Percentiles rank a stretch among this genome's conserved stretches.
phyloP scores from a whole-genome alignment of 1,140 invertebrate species.

The Ericerus pela region DNA sequence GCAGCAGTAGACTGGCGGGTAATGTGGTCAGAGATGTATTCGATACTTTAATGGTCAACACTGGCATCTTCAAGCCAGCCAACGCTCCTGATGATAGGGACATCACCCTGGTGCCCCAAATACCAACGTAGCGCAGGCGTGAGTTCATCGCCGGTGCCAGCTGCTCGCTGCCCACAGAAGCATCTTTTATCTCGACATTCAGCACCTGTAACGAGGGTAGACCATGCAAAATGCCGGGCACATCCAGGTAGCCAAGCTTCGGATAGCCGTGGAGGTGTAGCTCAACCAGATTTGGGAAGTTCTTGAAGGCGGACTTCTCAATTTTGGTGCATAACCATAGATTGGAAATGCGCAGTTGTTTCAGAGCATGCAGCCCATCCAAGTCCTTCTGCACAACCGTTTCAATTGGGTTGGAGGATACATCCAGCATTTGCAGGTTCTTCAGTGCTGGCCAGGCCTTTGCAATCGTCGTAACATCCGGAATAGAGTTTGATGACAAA shows the following conservation, averaged over 20 bases:
- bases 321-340: conserved; percentile 53
- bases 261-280: conserved; percentile 58
- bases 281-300: conserved; percentile 48
- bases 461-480: conserved; percentile 29
- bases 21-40: conserved; percentile 63
- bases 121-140: conserved; percentile 51
- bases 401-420: conserved; percentile 61
- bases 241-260: conserved; percentile 63
- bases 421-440: conserved; percentile 49
- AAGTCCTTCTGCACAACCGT: conserved; percentile 58
- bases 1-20: conserved; percentile 66
- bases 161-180: conserved; percentile 63
- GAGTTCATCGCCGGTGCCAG: conserved; percentile 61
- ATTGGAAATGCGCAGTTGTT: conserved; percentile 47
- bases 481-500: conserved; percentile 55
- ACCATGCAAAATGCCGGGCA: conserved; percentile 57
- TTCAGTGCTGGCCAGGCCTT: conserved; percentile 49
- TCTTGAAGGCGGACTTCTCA: conserved; percentile 65
- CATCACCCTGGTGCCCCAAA: conserved; percentile 56
- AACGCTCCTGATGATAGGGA: conserved; percentile 67
- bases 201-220: conserved; percentile 50
- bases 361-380: conserved; percentile 45
- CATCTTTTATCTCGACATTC: conserved; percentile 74
- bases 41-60: conserved; percentile 52
- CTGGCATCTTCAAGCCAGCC: conserved; percentile 55